Base-by-base conservation (phyloP, 2,113 vertebrate species). In the Nannospalax galili region DNA sequence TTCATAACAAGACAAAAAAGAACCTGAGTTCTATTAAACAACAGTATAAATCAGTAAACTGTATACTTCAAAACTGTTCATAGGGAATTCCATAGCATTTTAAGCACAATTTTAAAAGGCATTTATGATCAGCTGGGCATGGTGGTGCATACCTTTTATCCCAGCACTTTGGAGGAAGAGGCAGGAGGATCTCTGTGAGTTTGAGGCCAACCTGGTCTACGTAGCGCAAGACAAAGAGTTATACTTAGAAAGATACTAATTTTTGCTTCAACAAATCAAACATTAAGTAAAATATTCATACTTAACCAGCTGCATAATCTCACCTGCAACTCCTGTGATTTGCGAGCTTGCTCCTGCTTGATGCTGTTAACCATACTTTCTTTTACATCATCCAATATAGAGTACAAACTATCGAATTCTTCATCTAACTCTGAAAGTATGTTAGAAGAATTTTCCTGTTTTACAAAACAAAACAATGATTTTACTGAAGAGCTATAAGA, bases 251-350 rank as follows among this genome's bases (percentile, higher is more conserved):
- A 73, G 52, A 52, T 58, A 84, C 14, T 65, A 72, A 37, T 37
- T 84, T 92, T 77, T 94, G 35, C 19, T 93, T 92, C 15, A 84
- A 58, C 45, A 91, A 73, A 64, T 32, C 9, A 20, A 82, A 30
- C 26, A 93, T 77, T 91, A 80, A 74, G 62, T 10, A 52, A 70
- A 88, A 11, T 75, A 80, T 17, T 48, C 62, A 65, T 35, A 75
- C 73, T 82, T 86, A 52, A 67, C 69, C 11, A 74, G 20, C 1
- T 91, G 42, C 15, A 74, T 1, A 30, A 1, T 48, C 86, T 98
- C 97, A 99, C 99, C 99, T 99, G 98, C 86, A 99, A 98, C 97
- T 99, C 98, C 9, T 98, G 98, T 80, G 99, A 98, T 97, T 99
- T 99, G 81, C 96, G 98, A 80, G 97, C 96, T 72, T 98, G 98